These are phyloP conservation scores for Diprion similis DNA, from an alignment of 1,140 invertebrate genomes.

Conservation along the genomic window DNA sequence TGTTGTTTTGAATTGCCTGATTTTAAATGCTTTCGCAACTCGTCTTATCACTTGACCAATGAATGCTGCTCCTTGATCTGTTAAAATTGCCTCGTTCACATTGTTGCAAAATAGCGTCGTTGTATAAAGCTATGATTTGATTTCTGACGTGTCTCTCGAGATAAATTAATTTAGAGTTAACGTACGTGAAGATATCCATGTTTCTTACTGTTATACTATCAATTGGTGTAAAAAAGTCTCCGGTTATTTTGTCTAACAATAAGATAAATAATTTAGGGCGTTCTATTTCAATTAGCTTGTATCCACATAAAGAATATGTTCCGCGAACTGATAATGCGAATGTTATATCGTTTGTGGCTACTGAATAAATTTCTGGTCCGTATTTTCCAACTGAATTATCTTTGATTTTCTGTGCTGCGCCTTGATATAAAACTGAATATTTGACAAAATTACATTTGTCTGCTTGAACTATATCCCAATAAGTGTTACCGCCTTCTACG, in stretches of 20 bases:
- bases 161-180: neutral
- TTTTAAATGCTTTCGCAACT: neutral
- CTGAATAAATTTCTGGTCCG: neutral
- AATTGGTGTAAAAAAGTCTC: no score
- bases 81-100: conserved; percentile 29
- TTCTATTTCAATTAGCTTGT: neutral
- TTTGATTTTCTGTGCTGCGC: neutral
- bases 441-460: neutral
- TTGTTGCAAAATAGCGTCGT: neutral
- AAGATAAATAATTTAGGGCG: neutral
- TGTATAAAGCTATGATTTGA: neutral
- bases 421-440: neutral
- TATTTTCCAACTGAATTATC: neutral
- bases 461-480: neutral
- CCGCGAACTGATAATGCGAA: neutral
- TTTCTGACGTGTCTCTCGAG: neutral
- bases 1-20: conserved; percentile 1
- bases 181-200: neutral
- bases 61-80: conserved; percentile 38
- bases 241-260: neutral
- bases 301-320: neutral
- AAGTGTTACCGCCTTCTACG: neutral
- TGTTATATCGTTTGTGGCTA: neutral
- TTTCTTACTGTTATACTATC: neutral
- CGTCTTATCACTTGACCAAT: neutral